These are phyloP conservation scores for Oegoconia quadripuncta DNA, from an alignment of 2,888 invertebrate species.

Conservation along the genomic window DNA sequence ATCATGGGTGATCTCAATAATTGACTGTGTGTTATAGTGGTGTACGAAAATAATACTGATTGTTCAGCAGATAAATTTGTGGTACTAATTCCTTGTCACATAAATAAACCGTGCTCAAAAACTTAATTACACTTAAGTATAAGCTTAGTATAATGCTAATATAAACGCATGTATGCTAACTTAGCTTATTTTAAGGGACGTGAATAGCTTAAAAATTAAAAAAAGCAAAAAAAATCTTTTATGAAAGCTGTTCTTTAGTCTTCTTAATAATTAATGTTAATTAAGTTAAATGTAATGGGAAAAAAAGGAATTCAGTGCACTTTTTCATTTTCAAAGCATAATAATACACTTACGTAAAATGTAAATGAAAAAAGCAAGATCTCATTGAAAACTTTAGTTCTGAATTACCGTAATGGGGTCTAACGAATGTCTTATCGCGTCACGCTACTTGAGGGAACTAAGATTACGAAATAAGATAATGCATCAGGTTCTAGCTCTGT, in stretches of 20 bases:
- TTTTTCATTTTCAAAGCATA: neutral
- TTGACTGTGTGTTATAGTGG: too few species aligned
- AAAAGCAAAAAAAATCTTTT: conserved; percentile 7
- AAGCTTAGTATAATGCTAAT: conserved; percentile 9
- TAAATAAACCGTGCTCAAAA: conserved; percentile 11
- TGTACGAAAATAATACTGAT: too few species aligned
- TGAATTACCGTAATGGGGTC: too few species aligned
- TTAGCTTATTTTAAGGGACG: conserved; percentile 11
- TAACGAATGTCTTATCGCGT: too few species aligned
- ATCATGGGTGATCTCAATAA: too few species aligned
- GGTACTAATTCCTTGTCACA: too few species aligned
- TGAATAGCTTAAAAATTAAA: conserved; percentile 9
- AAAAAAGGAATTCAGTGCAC: conserved; percentile 6
- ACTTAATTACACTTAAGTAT: conserved; percentile 5
- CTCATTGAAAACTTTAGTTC: neutral
- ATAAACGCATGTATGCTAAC: conserved; percentile 14
- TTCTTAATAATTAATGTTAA: conserved; percentile 5
- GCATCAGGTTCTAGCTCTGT: too few species aligned
- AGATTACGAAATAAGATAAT: too few species aligned
- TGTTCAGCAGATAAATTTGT: too few species aligned
- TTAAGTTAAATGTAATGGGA: neutral
- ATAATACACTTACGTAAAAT: too few species aligned
- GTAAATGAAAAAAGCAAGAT: neutral
- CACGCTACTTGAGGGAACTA: too few species aligned
- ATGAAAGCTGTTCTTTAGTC: neutral